Conservation (phyloP, 2,888 invertebrate genomes). For the Ariolimax columbianus region DNA sequence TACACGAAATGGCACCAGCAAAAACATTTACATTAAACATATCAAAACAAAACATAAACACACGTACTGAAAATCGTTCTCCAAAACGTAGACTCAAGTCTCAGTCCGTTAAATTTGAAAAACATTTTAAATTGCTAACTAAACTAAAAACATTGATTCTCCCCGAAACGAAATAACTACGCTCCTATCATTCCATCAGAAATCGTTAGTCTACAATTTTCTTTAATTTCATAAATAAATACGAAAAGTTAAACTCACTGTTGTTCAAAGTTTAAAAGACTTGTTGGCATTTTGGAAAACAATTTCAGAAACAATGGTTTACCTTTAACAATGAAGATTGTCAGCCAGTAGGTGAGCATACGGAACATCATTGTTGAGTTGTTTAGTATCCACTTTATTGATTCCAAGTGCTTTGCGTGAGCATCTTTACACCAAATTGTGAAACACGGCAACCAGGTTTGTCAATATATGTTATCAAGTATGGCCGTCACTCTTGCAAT, state of each 20-base stretch:
- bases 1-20: too few species aligned
- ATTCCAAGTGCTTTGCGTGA: neutral
- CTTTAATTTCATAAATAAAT: neutral
- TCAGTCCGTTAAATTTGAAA: neutral
- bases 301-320: neutral
- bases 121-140: neutral
- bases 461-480: neutral
- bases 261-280: neutral
- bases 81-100: neutral
- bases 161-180: neutral
- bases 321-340: conserved; percentile 1
- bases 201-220: conserved; percentile 3
- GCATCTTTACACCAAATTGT: neutral
- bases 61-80: neutral
- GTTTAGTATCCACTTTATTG: neutral
- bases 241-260: neutral
- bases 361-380: neutral
- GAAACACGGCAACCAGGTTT: neutral
- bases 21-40: neutral
- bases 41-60: neutral
- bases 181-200: neutral
- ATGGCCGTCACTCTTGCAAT: neutral
- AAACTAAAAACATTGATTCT: neutral
- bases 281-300: conserved; percentile 6
- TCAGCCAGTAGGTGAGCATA: neutral